Conservation (phyloP, 2,113 vertebrate genomes). For the Calidris pugnax region DNA sequence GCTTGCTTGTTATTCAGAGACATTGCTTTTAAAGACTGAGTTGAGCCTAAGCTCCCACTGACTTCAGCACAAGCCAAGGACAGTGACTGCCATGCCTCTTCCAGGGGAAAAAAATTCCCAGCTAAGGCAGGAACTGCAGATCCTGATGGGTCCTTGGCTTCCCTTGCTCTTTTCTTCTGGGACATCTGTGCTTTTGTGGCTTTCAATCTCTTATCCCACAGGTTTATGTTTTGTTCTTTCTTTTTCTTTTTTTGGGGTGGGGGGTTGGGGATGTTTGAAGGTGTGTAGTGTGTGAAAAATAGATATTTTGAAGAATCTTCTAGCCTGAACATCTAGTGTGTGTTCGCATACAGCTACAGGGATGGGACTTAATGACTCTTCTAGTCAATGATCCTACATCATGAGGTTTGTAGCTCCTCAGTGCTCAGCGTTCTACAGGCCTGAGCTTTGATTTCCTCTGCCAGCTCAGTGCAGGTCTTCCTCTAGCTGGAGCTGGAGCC, state of each 20-base stretch:
- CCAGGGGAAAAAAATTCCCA: not conserved
- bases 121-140: not conserved
- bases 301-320: not conserved
- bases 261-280: not conserved
- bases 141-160: not conserved
- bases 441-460: not conserved
- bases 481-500: not conserved
- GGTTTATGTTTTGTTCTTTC: not conserved
- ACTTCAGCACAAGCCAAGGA: constrained; percentile 2
- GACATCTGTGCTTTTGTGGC: not conserved
- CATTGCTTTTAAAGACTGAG: not conserved
- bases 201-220: not conserved
- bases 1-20: constrained; percentile 24
- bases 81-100: not conserved
- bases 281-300: not conserved
- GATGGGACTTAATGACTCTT: not conserved
- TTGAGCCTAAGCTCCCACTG: constrained; percentile 1
- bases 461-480: not conserved
- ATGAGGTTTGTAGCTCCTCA: not conserved
- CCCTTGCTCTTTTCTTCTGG: not conserved
- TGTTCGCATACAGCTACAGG: not conserved
- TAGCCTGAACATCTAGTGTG: not conserved
- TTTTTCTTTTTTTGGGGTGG: not conserved
- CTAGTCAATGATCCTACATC: not conserved
- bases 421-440: not conserved